phyloP scores from a whole-genome alignment of 2,797 vertebrate species.

The Cynodonichthys magdalenae region DNA sequence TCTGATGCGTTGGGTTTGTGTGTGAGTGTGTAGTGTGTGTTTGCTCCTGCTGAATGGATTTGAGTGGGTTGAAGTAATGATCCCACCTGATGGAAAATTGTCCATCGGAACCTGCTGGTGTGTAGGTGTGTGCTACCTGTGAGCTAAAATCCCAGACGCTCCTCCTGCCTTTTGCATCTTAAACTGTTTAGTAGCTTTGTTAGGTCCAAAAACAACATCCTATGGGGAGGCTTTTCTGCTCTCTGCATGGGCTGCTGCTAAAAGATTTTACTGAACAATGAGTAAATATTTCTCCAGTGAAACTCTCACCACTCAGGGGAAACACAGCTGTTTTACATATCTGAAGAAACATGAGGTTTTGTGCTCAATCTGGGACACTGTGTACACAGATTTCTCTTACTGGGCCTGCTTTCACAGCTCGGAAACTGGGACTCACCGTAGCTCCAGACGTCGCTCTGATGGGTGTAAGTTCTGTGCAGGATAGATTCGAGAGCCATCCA shows the following conservation, averaged over 20 bases:
- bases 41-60: background rate
- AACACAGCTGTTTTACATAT: conserved; percentile 52
- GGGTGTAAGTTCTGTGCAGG: conserved; percentile 94
- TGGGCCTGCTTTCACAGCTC: background rate
- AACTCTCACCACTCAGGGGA: conserved; percentile 30
- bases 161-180: conserved; percentile 25
- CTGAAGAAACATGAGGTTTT: conserved; percentile 28
- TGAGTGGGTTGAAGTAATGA: conserved; percentile 25
- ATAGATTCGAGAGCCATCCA: conserved; percentile 99
- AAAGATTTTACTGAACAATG: conserved; percentile 49
- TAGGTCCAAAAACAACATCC: conserved; percentile 59
- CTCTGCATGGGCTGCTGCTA: conserved; percentile 27
- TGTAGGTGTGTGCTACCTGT: conserved; percentile 61
- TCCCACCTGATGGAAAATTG: conserved; percentile 44
- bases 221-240: background rate
- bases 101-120: conserved; percentile 58
- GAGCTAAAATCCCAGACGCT: conserved; percentile 52
- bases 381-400: conserved; percentile 1
- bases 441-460: conserved; percentile 99
- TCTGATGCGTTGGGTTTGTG: conserved; percentile 25
- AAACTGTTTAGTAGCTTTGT: conserved; percentile 32
- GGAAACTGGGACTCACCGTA: conserved; percentile 85
- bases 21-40: conserved; percentile 25
- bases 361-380: conserved; percentile 15
- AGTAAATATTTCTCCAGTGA: conserved; percentile 47